These are phyloP conservation scores for Eulemur albifrons DNA, from an alignment of 2,797 vertebrate species.

Conservation along the genomic window DNA sequence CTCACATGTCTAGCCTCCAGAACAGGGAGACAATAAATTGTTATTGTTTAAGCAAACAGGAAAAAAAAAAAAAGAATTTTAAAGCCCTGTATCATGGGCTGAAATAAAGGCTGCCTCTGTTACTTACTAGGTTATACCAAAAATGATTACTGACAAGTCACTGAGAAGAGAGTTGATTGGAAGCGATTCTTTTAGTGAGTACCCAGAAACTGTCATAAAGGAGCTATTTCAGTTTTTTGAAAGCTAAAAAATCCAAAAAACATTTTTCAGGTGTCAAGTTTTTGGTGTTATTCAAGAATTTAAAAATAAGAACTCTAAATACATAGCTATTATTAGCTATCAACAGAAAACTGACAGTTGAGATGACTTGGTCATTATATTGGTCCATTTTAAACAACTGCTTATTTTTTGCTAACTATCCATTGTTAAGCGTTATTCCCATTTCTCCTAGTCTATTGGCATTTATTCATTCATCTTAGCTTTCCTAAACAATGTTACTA, in stretches of 20 bases:
- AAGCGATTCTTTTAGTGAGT: neutral
- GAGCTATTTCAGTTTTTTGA: neutral
- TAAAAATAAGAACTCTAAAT: neutral
- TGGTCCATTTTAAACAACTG: neutral
- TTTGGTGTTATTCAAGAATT: neutral
- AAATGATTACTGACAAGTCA: neutral
- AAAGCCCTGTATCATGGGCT: neutral
- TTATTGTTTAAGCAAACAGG: neutral
- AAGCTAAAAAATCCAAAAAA: neutral
- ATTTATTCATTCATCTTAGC: neutral
- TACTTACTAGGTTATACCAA: neutral
- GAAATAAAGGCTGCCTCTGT: slow-evolving; percentile 6
- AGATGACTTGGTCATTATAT: neutral
- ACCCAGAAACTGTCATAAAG: neutral
- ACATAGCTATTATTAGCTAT: neutral
- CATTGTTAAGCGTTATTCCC: neutral
- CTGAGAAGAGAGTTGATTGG: neutral
- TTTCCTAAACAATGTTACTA: slow-evolving; percentile 19
- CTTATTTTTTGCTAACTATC: neutral
- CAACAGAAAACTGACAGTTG: neutral
- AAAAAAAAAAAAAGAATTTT: neutral
- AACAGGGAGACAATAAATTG: neutral
- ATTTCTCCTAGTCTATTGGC: neutral
- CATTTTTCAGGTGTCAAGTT: neutral
- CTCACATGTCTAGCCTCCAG: neutral